phyloP scores from a whole-genome alignment of 2,113 vertebrate genomes.

The Mastomys natalensis region DNA sequence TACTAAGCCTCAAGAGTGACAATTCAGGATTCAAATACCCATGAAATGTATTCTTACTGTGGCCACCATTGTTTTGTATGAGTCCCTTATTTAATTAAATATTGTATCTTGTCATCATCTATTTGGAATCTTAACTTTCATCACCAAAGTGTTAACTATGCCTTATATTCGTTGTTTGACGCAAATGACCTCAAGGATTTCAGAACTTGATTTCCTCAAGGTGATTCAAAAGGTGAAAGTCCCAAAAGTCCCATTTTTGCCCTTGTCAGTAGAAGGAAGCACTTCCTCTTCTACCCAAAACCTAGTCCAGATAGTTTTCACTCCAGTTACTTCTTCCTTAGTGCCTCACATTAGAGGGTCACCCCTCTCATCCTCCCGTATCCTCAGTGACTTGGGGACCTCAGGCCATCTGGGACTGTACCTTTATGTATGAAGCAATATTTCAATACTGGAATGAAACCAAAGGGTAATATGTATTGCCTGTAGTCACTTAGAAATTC shows the following conservation, averaged over 20 bases:
- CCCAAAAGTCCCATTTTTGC: not conserved
- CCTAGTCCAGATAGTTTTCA: slow-evolving; percentile 22
- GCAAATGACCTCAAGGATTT: slow-evolving; percentile 31
- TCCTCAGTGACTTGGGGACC: not conserved
- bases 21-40: not conserved
- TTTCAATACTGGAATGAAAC: slow-evolving; percentile 74
- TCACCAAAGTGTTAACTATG: not conserved
- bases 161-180: not conserved
- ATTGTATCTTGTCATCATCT: not conserved
- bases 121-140: not conserved
- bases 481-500: slow-evolving; percentile 65
- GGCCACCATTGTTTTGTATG: not conserved
- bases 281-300: not conserved
- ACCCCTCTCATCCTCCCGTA: not conserved
- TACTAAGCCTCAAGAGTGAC: not conserved
- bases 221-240: slow-evolving; percentile 13
- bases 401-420: not conserved
- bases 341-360: not conserved
- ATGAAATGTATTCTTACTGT: not conserved
- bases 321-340: not conserved
- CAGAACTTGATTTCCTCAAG: slow-evolving; percentile 35
- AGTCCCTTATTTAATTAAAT: slow-evolving; percentile 37
- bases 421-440: slow-evolving; percentile 59
- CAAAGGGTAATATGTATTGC: slow-evolving; percentile 75
- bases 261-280: not conserved